phyloP scores from a whole-genome alignment of 2,113 vertebrate genomes.

The Vanacampus margaritifer region DNA sequence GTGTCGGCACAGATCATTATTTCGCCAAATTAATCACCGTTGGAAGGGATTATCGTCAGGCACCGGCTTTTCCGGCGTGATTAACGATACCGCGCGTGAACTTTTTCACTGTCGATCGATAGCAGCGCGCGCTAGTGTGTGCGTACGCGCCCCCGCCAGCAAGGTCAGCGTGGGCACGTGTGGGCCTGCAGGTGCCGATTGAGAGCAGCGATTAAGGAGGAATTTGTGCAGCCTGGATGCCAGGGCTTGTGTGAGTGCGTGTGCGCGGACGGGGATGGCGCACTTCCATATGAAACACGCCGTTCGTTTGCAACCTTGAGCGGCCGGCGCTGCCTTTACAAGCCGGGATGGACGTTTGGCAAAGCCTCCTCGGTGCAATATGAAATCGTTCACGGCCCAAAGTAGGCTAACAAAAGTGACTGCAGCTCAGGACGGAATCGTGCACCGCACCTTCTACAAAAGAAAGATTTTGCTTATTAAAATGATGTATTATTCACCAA shows the following conservation, averaged over 20 bases:
- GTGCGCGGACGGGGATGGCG: slow-evolving; percentile 19
- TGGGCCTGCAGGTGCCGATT: slow-evolving; percentile 38
- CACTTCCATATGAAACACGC: slow-evolving; percentile 22
- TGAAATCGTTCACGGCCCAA: slow-evolving; percentile 3
- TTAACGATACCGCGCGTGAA: slow-evolving; percentile 42
- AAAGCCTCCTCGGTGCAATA: slow-evolving; percentile 12
- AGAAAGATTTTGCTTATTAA: not conserved
- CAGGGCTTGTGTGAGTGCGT: slow-evolving; percentile 32
- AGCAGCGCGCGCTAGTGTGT: slow-evolving; percentile 15
- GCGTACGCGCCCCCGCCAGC: slow-evolving; percentile 13
- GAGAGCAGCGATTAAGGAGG: slow-evolving; percentile 55
- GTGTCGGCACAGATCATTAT: slow-evolving; percentile 33
- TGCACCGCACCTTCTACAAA: not conserved
- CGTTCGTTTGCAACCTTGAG: slow-evolving; percentile 19
- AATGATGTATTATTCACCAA: slow-evolving; percentile 3
- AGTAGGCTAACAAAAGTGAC: not conserved
- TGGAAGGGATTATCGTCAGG: slow-evolving; percentile 32
- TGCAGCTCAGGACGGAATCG: not conserved
- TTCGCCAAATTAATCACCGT: slow-evolving; percentile 33
- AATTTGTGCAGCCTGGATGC: slow-evolving; percentile 33
- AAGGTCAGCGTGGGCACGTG: slow-evolving; percentile 51
- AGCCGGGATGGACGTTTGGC: slow-evolving; percentile 21
- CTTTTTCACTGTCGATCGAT: slow-evolving; percentile 55
- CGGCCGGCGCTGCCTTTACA: slow-evolving; percentile 9
- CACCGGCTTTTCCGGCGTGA: slow-evolving; percentile 31